Conservation (phyloP, 2,888 invertebrate genomes). For the Branchipolynoe longqiensis region DNA sequence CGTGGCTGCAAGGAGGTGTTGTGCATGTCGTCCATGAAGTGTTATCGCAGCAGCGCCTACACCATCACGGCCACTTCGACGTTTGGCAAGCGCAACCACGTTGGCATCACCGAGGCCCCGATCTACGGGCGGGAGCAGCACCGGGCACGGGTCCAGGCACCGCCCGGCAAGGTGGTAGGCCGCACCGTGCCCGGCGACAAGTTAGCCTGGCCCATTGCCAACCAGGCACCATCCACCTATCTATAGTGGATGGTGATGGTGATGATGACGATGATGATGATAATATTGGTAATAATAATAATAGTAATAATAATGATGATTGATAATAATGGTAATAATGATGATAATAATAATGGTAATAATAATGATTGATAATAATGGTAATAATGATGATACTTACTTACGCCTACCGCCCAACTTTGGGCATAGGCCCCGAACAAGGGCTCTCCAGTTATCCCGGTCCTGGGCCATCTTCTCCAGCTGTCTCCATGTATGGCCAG, state of each 20-base stretch:
- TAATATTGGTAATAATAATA: too few relatives aligned
- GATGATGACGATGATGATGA: too few relatives aligned
- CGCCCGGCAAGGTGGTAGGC: conserved; percentile 73
- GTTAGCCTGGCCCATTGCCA: conserved; percentile 61
- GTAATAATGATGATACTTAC: too few relatives aligned
- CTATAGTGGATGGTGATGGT: conserved; percentile 36
- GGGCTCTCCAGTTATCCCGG: too few relatives aligned
- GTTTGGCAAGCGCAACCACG: conserved; percentile 77
- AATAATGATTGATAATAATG: too few relatives aligned
- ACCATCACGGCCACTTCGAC: conserved; percentile 78
- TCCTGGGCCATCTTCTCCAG: too few relatives aligned
- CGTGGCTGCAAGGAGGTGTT: conserved; percentile 80
- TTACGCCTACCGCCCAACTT: too few relatives aligned
- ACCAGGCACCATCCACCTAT: conserved; percentile 52
- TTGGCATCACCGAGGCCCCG: conserved; percentile 72
- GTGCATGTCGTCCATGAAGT: conserved; percentile 78
- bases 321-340: too few relatives aligned
- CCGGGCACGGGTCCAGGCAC: conserved; percentile 65
- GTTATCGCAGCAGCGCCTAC: conserved; percentile 78
- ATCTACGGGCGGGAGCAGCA: conserved; percentile 24
- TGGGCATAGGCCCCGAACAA: too few relatives aligned
- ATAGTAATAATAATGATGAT: too few relatives aligned
- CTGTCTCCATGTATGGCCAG: too few relatives aligned
- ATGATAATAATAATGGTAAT: too few relatives aligned
- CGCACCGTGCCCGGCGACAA: conserved; percentile 69